A percentile compares a stretch with the other conserved stretches of the same genome.
These are phyloP conservation scores for Patella ulyssiponensis DNA, from an alignment of 2,888 invertebrate genomes.

Conservation along the genomic window DNA sequence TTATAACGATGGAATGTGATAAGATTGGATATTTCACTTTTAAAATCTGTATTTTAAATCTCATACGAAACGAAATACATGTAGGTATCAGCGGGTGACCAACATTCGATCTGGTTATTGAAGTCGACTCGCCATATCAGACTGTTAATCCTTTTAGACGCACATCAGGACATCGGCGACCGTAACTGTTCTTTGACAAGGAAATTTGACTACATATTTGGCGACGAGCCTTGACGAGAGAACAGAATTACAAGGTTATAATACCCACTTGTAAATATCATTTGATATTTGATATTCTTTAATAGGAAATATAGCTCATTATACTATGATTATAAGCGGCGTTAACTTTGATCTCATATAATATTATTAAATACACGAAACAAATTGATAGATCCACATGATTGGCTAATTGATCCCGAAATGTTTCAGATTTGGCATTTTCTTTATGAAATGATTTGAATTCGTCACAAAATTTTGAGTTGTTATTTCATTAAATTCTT, in stretches of 20 bases:
- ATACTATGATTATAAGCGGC: neutral
- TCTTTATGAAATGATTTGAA: neutral
- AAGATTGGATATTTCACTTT: no score
- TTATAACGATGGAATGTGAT: no score
- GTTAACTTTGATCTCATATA: conserved; percentile 9
- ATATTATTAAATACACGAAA: neutral
- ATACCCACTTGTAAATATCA: neutral
- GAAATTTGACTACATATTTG: neutral
- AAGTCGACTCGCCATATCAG: neutral
- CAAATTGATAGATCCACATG: neutral
- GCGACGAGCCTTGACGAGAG: neutral
- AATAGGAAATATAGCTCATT: conserved; percentile 7
- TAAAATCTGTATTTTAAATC: no score
- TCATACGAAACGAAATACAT: no score
- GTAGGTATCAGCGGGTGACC: no score
- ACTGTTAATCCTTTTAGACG: neutral
- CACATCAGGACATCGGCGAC: neutral
- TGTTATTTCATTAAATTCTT: no score
- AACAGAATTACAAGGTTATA: neutral
- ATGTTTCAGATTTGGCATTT: neutral
- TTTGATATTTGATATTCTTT: conserved; percentile 1
- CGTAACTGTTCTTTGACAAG: neutral
- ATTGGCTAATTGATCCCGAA: neutral
- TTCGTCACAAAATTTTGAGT: no score
- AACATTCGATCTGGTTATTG: no score